These are phyloP conservation scores for Gallinago jamesoni DNA, from an alignment of 2,113 vertebrate genomes.

Conservation along the genomic window DNA sequence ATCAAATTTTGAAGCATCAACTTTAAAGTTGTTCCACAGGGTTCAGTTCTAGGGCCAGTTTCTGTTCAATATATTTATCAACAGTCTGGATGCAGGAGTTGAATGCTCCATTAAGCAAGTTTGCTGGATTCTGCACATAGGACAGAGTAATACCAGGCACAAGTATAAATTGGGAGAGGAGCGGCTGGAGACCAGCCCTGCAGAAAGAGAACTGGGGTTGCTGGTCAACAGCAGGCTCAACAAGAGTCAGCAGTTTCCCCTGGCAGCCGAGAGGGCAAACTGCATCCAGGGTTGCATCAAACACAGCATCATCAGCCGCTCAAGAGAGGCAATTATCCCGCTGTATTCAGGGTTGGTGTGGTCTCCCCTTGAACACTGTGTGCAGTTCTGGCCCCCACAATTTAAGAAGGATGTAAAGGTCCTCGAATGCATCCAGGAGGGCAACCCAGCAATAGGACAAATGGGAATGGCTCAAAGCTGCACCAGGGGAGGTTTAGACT, in stretches of 20 bases:
- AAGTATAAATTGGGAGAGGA: not conserved
- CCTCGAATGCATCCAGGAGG: accelerated
- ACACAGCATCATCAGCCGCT: not conserved
- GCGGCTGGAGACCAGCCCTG: not conserved
- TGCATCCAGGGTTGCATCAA: accelerated
- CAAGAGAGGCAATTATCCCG: not conserved
- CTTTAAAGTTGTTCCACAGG: not conserved
- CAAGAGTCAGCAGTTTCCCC: not conserved
- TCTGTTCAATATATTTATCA: not conserved
- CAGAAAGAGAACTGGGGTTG: not conserved
- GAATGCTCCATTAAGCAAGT: not conserved
- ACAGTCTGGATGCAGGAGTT: not conserved
- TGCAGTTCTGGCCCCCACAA: not conserved
- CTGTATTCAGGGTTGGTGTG: not conserved
- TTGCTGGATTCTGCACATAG: not conserved
- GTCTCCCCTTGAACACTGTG: not conserved
- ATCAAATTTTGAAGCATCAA: not conserved
- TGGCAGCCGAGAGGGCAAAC: not conserved
- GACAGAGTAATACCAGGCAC: accelerated
- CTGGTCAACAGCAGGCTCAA: not conserved
- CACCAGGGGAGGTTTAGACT: not conserved
- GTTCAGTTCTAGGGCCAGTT: not conserved
- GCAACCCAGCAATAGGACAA: not conserved
- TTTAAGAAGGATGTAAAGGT: not conserved
- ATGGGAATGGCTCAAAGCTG: not conserved